phyloP scores from a whole-genome alignment of 2,113 vertebrate genomes.

The Hippocampus mohnikei region DNA sequence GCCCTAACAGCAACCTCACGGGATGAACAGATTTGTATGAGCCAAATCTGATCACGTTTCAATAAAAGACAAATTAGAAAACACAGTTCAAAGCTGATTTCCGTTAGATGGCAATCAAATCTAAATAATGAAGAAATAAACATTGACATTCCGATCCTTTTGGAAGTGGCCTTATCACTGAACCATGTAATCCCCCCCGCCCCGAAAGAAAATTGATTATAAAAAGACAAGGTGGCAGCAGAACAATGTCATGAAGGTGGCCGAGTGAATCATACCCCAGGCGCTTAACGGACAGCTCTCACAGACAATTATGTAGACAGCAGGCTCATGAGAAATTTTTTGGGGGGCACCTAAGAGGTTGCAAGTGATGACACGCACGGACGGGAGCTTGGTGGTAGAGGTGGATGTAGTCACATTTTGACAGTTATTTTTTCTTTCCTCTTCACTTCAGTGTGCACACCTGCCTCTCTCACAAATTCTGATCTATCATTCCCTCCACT shows the following conservation, averaged over 20 bases:
- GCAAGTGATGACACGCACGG: constrained; percentile 21
- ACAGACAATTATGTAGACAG: constrained; percentile 46
- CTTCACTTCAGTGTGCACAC: constrained; percentile 19
- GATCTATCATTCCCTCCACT: constrained; percentile 58
- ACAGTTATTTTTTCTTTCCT: constrained; percentile 15
- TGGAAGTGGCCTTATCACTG: neutral
- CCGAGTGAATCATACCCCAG: constrained; percentile 39
- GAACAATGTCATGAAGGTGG: constrained; percentile 14
- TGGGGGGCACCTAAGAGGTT: constrained; percentile 13
- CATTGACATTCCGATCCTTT: neutral
- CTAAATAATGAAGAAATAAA: neutral
- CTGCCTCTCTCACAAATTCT: constrained; percentile 20
- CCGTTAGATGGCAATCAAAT: neutral
- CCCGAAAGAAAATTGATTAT: neutral
- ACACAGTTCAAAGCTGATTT: neutral
- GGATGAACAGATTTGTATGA: neutral
- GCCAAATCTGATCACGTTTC: neutral
- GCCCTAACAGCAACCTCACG: neutral
- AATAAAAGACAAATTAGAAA: neutral
- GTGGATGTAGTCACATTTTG: constrained; percentile 2
- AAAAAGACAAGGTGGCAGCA: neutral
- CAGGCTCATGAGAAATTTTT: constrained; percentile 41
- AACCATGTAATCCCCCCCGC: neutral
- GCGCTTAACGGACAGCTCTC: constrained; percentile 44
- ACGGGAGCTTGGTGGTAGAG: neutral